These are phyloP conservation scores for Ophraella communa DNA, from an alignment of 2,888 invertebrate genomes.

Conservation along the genomic window DNA sequence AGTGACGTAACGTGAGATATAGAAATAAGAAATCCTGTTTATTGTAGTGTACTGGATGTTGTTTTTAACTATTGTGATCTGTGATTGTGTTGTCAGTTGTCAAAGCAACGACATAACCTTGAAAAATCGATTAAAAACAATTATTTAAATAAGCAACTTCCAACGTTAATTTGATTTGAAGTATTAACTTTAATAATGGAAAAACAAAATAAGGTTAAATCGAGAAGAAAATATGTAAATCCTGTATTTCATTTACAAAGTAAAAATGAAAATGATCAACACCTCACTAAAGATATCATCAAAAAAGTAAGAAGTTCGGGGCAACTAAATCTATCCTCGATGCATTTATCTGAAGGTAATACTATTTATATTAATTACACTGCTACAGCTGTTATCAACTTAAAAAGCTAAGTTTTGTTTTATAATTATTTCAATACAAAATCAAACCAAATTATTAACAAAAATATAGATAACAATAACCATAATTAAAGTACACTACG, in stretches of 20 bases:
- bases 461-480: too few species aligned
- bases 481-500: too few species aligned
- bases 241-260: conserved; percentile 77
- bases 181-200: conserved; percentile 5
- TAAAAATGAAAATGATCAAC: conserved; percentile 72
- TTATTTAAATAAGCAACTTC: conserved; percentile 2
- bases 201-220: conserved; percentile 50
- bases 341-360: conserved; percentile 75
- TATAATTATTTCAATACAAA: neutral
- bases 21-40: too few species aligned
- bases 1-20: too few species aligned
- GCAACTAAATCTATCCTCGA: conserved; percentile 77
- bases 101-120: neutral
- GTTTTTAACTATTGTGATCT: too few species aligned
- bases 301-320: conserved; percentile 84
- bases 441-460: neutral
- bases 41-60: too few species aligned
- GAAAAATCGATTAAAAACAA: conserved; percentile 7
- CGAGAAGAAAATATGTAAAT: conserved; percentile 56
- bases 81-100: too few species aligned
- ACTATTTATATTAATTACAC: neutral
- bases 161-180: neutral
- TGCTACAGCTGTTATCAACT: neutral
- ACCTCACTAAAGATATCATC: conserved; percentile 73
- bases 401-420: neutral